Percentiles rank a stretch among this genome's conserved stretches.
These are phyloP conservation scores for Loriculus beryllinus DNA, from an alignment of 2,797 vertebrate genomes.

Conservation along the genomic window DNA sequence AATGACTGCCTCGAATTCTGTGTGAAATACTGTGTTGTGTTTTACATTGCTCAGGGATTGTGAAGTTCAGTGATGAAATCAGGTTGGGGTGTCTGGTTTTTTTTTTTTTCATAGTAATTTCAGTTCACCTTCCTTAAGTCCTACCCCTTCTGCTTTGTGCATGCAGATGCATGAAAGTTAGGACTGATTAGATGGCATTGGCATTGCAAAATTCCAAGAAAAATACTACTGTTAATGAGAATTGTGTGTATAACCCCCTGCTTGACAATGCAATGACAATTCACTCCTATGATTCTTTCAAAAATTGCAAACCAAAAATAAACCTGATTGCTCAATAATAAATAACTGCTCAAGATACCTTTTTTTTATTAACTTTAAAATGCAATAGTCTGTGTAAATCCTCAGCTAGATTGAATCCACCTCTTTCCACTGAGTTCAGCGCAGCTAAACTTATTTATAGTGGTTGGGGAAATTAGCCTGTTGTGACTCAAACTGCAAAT, in stretches of 20 bases:
- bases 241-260: background rate
- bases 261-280: background rate
- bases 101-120: background rate
- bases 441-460: slow-evolving; percentile 6
- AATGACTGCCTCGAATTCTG: background rate
- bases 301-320: slow-evolving; percentile 4
- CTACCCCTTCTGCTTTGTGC: slow-evolving; percentile 14
- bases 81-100: background rate
- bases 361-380: background rate
- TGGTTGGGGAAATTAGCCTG: background rate
- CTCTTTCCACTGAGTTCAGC: background rate
- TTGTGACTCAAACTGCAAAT: background rate
- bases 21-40: background rate
- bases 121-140: background rate
- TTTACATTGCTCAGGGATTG: background rate
- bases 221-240: slow-evolving; percentile 45
- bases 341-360: background rate
- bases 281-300: background rate
- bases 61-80: background rate
- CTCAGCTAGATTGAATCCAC: background rate
- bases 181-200: slow-evolving; percentile 19
- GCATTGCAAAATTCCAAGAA: slow-evolving; percentile 21
- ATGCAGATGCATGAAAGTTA: slow-evolving; percentile 36
- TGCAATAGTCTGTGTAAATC: background rate
- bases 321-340: background rate